These are phyloP conservation scores for Xenopus borealis DNA, from an alignment of 2,113 vertebrate genomes.

Conservation along the genomic window DNA sequence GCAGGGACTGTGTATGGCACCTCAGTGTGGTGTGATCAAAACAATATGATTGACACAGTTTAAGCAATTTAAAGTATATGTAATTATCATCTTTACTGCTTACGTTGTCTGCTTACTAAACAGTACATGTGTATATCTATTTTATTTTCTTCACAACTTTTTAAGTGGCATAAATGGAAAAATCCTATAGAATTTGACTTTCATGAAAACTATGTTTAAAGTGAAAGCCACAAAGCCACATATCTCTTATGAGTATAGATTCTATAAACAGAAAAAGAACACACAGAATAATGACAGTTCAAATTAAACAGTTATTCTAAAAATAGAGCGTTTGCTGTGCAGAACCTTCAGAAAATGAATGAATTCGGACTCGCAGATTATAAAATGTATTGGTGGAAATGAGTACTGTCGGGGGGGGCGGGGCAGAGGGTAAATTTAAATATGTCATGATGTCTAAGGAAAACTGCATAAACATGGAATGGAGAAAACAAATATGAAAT, in stretches of 20 bases:
- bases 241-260: not conserved
- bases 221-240: not conserved
- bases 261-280: not conserved
- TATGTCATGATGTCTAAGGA: no score
- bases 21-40: no score
- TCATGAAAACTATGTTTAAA: not conserved
- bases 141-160: no score
- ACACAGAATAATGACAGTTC: not conserved
- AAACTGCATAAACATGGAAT: no score
- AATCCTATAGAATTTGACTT: not conserved
- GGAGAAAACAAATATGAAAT: not conserved
- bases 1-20: no score
- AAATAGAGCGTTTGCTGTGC: not conserved
- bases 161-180: not conserved
- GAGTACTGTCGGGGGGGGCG: not conserved
- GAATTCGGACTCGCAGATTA: not conserved
- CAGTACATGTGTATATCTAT: no score
- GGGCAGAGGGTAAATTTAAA: not conserved
- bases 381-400: not conserved
- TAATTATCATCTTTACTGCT: no score
- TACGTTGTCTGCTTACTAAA: no score
- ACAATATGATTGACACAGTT: no score
- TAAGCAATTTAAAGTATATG: no score
- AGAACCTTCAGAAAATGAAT: not conserved
- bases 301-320: slow-evolving; percentile 7